phyloP scores from a whole-genome alignment of 2,888 invertebrate species.

The Phymatocera aterrima region DNA sequence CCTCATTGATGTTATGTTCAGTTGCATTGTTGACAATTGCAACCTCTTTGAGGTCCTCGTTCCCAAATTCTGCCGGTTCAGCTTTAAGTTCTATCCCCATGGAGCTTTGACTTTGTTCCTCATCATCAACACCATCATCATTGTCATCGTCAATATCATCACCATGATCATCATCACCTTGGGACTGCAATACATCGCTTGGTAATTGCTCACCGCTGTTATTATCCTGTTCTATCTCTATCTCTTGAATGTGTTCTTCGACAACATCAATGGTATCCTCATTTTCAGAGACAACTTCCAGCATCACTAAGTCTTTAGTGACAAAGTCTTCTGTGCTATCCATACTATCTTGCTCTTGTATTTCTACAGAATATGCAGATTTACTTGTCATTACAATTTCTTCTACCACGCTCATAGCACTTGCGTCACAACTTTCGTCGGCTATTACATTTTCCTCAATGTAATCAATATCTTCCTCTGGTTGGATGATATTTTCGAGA shows the following conservation, averaged over 20 bases:
- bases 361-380: slow-evolving; percentile 23
- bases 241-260: background rate
- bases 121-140: no score
- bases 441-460: slow-evolving; percentile 34
- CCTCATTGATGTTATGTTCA: background rate
- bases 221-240: background rate
- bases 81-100: background rate
- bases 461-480: slow-evolving; percentile 32
- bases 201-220: background rate
- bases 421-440: slow-evolving; percentile 12
- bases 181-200: background rate
- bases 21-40: background rate
- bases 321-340: slow-evolving; percentile 25
- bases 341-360: slow-evolving; percentile 20
- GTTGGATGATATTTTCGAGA: background rate
- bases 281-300: slow-evolving; percentile 38
- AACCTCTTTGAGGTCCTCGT: background rate
- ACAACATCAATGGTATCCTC: background rate
- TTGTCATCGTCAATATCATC: no score
- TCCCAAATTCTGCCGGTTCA: background rate
- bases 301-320: slow-evolving; percentile 51
- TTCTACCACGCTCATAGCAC: slow-evolving; percentile 27
- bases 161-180: background rate
- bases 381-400: slow-evolving; percentile 39
- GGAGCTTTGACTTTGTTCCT: background rate